phyloP scores from a whole-genome alignment of 2,888 invertebrate species.

The Noctua janthe region DNA sequence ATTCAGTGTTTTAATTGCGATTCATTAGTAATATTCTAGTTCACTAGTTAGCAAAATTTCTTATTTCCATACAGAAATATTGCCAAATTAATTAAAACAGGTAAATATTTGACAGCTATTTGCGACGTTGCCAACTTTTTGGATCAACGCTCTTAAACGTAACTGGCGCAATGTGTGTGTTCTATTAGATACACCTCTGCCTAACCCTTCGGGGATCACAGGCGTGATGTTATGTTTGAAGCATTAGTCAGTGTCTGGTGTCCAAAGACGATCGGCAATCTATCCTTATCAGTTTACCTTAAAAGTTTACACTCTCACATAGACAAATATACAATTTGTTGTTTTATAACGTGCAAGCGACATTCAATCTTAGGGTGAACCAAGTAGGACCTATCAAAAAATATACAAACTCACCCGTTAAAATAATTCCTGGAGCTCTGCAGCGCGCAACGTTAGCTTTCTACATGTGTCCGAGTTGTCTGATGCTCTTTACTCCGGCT shows the following conservation, averaged over 20 bases:
- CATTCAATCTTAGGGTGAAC: background rate
- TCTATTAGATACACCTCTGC: too few species aligned
- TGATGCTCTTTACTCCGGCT: constrained; percentile 51
- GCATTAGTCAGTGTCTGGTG: background rate
- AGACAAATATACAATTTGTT: background rate
- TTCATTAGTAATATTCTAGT: too few species aligned
- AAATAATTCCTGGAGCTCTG: constrained; percentile 6
- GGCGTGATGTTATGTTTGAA: too few species aligned
- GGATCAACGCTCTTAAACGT: background rate
- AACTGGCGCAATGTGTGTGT: background rate
- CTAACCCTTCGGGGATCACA: too few species aligned
- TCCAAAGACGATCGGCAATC: background rate
- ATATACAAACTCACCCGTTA: background rate
- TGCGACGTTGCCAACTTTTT: too few species aligned
- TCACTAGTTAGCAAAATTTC: too few species aligned
- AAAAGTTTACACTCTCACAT: too few species aligned
- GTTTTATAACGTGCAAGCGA: background rate
- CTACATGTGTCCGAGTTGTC: constrained; percentile 26
- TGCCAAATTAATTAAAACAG: too few species aligned
- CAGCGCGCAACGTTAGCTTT: constrained; percentile 3
- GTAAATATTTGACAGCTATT: too few species aligned
- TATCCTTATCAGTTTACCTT: too few species aligned
- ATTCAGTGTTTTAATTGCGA: too few species aligned
- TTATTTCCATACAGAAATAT: too few species aligned
- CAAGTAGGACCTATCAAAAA: background rate